Evolutionary conservation across 2,113 vertebrate species (phyloP), one percentile per base, ranked within the genome.

Genomic region (Brevimyrus niger): DNA sequence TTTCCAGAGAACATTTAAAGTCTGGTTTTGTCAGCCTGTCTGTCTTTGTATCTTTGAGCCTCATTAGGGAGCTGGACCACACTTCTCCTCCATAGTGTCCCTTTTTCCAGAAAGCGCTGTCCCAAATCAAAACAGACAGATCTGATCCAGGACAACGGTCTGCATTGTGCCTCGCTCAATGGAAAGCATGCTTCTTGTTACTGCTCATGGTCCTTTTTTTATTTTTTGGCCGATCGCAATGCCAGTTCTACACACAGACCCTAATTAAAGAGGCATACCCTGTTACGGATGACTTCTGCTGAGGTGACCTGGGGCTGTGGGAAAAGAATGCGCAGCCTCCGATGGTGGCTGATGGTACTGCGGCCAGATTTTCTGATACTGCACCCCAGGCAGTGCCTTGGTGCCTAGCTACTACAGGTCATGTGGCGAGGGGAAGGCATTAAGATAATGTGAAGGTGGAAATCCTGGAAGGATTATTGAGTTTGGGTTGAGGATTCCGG

Each of bases 231-330:
- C 90, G 92, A 93, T 93, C 47, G 92, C 93, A 92, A 92, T 93
- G 92, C 89, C 86, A 89, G 92, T 91, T 2, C 90, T 89, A 0
- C 90, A 92, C 92, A 92, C 92, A 93, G 93, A 89, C 88, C 90
- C 89, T 94, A 94, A 95, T 95, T 95, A 95, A 94, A 48, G 92
- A 94, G 93, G 94, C 94, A 83, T 91, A 94, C 95, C 95, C 94
- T 93, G 94, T 92, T 92, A 94, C 92, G 94, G 94, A 90, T 93
- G 92, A 94, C 94, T 95, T 94, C 94, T 94, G 93, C 92, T 88
- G 89, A 92, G 38, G 90, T 91, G 86, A 51, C 91, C 35, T 38
- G 31, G 3, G 93, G 93, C 91, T 93, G 94, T 94, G 94, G 94
- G 94, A 95, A 95, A 93, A 88, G 91, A 90, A 92, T 91, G 65